A percentile compares a stretch with the other conserved stretches of the same genome.
Evolutionary conservation across 2,888 invertebrate species (phyloP).

Genomic region (Ormyrus nitidulus): DNA sequence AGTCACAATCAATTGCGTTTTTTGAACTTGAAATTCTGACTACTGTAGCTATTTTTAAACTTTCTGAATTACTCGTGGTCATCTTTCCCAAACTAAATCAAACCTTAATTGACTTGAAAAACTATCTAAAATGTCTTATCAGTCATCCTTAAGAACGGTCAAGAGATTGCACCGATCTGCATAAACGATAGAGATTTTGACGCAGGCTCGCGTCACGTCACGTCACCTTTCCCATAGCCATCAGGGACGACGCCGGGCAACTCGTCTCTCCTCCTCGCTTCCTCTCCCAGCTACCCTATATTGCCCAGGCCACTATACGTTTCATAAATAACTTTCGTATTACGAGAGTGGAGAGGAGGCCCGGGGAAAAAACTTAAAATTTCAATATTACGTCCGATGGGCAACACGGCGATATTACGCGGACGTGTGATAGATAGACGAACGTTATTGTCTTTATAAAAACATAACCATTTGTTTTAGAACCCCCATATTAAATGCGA

Average conservation of each 20-base stretch:
- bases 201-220: slow-evolving; percentile 61
- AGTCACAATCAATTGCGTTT: no score
- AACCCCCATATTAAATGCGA: slow-evolving; percentile 65
- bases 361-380: slow-evolving; percentile 66
- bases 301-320: slow-evolving; percentile 65
- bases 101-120: no score
- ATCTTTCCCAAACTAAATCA: no score
- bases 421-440: slow-evolving; percentile 74
- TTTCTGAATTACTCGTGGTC: no score
- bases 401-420: slow-evolving; percentile 69
- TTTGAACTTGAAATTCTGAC: no score
- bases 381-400: slow-evolving; percentile 74
- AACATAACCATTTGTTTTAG: slow-evolving; percentile 73
- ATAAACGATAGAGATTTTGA: background rate
- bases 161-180: background rate
- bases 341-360: slow-evolving; percentile 53
- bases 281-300: slow-evolving; percentile 62
- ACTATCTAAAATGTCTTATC: no score
- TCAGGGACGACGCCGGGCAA: slow-evolving; percentile 58
- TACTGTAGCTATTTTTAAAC: no score
- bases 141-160: no score
- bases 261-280: slow-evolving; percentile 46
- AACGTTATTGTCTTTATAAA: slow-evolving; percentile 74
- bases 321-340: slow-evolving; percentile 74
- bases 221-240: slow-evolving; percentile 61